A percentile compares a stretch with the other conserved stretches of the same genome.
Conservation (phyloP, 2,888 invertebrate genomes). For the Agrochola lota region DNA sequence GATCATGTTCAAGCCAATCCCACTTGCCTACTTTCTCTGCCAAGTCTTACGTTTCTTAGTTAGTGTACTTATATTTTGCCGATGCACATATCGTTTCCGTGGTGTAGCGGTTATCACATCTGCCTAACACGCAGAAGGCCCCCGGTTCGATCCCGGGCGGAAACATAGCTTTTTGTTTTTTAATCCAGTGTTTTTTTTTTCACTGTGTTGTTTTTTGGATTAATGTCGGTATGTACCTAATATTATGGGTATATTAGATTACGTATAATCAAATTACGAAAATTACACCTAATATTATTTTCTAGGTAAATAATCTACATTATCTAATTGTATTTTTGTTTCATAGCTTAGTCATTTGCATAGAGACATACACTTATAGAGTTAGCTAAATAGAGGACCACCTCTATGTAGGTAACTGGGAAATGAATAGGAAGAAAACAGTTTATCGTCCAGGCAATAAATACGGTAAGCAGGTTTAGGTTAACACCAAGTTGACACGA, state of each 20-base stretch:
- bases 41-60: background rate
- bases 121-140: conserved; percentile 97
- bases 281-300: background rate
- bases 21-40: background rate
- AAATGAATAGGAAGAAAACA: background rate
- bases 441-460: too few relatives aligned
- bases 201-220: background rate
- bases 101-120: conserved; percentile 98
- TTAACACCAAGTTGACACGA: too few relatives aligned
- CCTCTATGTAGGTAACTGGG: background rate
- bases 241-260: background rate
- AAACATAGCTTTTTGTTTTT: conserved; percentile 89
- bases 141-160: conserved; percentile 97
- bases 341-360: background rate
- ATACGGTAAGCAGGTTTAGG: too few relatives aligned
- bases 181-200: background rate
- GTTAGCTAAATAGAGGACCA: too few relatives aligned
- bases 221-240: background rate
- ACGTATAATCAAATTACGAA: background rate
- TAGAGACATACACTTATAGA: too few relatives aligned
- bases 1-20: conserved; percentile 1
- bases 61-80: conserved; percentile 10
- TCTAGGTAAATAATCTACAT: background rate
- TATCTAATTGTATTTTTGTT: background rate
- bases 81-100: conserved; percentile 87